These are phyloP conservation scores for Nansenia antarctica DNA, from an alignment of 2,113 vertebrate species.

Conservation along the genomic window DNA sequence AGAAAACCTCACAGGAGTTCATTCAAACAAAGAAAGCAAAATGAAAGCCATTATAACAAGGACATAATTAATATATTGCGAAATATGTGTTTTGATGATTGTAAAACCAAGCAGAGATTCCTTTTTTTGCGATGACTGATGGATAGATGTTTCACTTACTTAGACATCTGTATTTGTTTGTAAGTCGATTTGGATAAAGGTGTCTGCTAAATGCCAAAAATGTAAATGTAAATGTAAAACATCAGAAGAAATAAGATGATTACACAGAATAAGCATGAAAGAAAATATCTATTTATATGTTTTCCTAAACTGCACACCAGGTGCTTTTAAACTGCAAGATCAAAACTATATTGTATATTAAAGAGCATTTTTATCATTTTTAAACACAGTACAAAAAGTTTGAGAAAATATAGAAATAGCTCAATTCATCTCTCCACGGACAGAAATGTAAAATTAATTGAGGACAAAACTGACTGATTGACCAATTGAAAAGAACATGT, in stretches of 20 bases:
- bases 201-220: no score
- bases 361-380: constrained; percentile 42
- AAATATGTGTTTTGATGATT: constrained; percentile 21
- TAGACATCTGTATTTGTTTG: no score
- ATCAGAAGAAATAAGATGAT: constrained; percentile 40
- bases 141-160: no score
- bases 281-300: constrained; percentile 34
- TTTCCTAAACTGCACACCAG: constrained; percentile 71
- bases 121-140: not conserved
- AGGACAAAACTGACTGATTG: constrained; percentile 18
- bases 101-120: no score
- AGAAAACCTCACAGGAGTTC: constrained; percentile 40
- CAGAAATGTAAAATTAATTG: constrained; percentile 40
- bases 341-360: constrained; percentile 49
- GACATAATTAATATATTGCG: constrained; percentile 22
- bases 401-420: constrained; percentile 20
- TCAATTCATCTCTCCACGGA: constrained; percentile 72
- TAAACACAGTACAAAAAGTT: constrained; percentile 59
- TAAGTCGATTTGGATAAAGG: no score
- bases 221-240: no score
- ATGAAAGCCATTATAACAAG: constrained; percentile 14
- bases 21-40: constrained; percentile 34
- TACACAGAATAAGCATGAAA: constrained; percentile 44
- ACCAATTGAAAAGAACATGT: constrained; percentile 18
- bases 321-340: constrained; percentile 73